Base-by-base conservation (phyloP, 2,797 vertebrate species). In the Sorex maritimensis region DNA sequence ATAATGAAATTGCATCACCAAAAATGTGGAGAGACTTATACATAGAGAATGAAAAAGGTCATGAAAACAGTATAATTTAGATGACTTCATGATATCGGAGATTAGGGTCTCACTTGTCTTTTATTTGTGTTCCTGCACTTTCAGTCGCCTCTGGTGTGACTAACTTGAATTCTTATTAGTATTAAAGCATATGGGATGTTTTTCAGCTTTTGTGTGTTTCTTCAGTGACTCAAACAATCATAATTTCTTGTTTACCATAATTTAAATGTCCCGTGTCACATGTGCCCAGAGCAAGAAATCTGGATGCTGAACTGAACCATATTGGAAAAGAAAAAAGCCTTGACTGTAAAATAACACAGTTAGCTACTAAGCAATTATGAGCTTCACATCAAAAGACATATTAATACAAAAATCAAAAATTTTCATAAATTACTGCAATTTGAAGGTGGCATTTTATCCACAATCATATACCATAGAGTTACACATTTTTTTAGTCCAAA, bases 401-500 rank as follows among this genome's bases (percentile, higher is more conserved):
- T 46, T 28, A 61, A 13, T 21, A 19, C 67, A 46, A 52, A 49
- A 83, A 46, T 0, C 1, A 26, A 41, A 3, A 6, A n/a, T 63
- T 67, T 82, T 86, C 41, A 75, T 71, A 69, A 90, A 44, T 1
- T 11, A 44, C 83, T 86, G 15, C 24, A 82, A 61, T 2, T 58
- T 5, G 28, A 77, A 30, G 12, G 34, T 17, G 38, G 1, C n/a
- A 65, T 61, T 93, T 92, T 92, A 15, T 23, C 79, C 75, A 69
- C 0, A 78, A 52, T 94, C n/a, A 44, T 1, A 6, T 58, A 49
- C 58, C 4, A 71, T 1, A 79, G 68, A 5, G 65, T 34, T 30
- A 81, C 0, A 19, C 41, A 65, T 41, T 74, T 94, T 94, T 88
- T 72, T 3, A 68, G 80, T 71, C 74, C 81, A 84, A 3, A 34